Conservation (phyloP, 1,140 invertebrate species). For the Drosophila fuyamai region DNA sequence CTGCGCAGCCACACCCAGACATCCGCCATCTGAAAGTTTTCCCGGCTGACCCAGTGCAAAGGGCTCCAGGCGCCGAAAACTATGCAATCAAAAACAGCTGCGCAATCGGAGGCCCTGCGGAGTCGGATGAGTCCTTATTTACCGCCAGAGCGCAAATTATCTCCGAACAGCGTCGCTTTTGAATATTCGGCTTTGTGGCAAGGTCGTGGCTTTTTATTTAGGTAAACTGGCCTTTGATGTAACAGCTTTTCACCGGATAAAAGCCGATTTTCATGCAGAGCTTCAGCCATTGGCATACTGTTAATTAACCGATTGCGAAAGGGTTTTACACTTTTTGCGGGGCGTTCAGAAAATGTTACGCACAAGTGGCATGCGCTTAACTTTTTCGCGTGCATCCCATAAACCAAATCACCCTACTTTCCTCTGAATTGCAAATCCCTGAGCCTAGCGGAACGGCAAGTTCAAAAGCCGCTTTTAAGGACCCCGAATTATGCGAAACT, state of each 20-base stretch:
- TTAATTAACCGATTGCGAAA: conserved; percentile 44
- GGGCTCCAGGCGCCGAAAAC: conserved; percentile 32
- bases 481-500: conserved; percentile 50
- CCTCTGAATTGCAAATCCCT: conserved; percentile 45
- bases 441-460: not conserved
- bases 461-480: conserved; percentile 28
- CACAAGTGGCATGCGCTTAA: conserved; percentile 14
- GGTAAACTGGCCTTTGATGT: conserved; percentile 16
- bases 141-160: conserved; percentile 4
- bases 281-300: not conserved
- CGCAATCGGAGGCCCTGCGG: conserved; percentile 12
- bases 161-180: conserved; percentile 1
- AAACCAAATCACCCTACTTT: conserved; percentile 25
- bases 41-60: conserved; percentile 24
- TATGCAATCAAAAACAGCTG: conserved; percentile 60
- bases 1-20: conserved; percentile 9
- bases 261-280: conserved; percentile 8
- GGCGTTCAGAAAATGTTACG: not conserved
- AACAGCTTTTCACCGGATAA: conserved; percentile 3
- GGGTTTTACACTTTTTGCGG: conserved; percentile 8
- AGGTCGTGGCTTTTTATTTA: conserved; percentile 4
- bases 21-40: conserved; percentile 42
- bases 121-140: not conserved
- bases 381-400: not conserved
- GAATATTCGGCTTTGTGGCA: not conserved